Base-by-base conservation (phyloP, 2,113 vertebrate genomes). In the Diphyllodes magnificus region DNA sequence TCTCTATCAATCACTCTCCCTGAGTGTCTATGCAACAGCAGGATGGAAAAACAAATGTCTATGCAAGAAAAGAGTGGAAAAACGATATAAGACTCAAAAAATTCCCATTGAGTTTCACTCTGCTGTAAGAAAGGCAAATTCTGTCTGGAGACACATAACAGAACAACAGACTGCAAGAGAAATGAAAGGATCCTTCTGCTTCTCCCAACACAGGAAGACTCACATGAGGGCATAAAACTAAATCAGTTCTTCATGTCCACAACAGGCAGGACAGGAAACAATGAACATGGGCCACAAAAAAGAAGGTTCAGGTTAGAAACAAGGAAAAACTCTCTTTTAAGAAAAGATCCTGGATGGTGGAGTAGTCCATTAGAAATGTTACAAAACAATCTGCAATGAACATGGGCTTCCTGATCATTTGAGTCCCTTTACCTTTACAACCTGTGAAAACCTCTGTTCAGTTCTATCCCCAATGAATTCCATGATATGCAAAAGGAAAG, bases 291-390 rank as follows among this genome's bases (percentile, higher is more conserved):
- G 19, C 21, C 24, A 39, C 19, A 71, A 30, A 17, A 82, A 66
- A 47, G 23, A 54, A 66, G 25, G 37, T 54, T 53, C 22, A 59
- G 10, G 11, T 63, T 70, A 86, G 39, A 79, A 90, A 50, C 9
- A 63, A 66, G 25, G 17, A 25, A 64, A 88, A 78, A 16, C 6
- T 23, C 22, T 42, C 2, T 73, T 33, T 35, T 14, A 77, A 56
- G 20, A 17, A 35, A 75, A 51, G 37, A 65, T 33, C 5, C 50
- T 44, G 44, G 57, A 49, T 0, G 0, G 13, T 22, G 8, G 3
- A 44, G 10, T 18, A 65, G 33, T 75, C 6, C 37, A 3, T 73
- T 35, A 56, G 69, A 84, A 90, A 81, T 40, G 3, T 23, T 73
- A 83, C 31, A 18, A 78, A 61, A 45, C 40, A 69, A 44, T 51